Evolutionary conservation across 1,140 invertebrate species (phyloP).

Genomic region (Drosophila chauvacae): DNA sequence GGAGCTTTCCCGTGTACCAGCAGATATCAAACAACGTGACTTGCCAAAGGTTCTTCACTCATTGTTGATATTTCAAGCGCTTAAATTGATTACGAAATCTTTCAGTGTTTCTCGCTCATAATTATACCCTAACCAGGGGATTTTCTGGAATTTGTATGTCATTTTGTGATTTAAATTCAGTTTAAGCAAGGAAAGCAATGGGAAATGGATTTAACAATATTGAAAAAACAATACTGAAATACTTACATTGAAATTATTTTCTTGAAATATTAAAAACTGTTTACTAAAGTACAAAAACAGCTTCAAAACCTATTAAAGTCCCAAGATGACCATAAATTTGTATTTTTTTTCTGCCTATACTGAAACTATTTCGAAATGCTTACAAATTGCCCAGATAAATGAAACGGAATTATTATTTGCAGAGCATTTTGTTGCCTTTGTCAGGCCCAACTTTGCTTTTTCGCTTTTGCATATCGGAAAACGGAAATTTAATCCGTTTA

Average conservation of each 20-base stretch:
- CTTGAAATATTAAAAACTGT: too few species aligned
- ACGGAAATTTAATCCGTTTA: constrained; percentile 73
- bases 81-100: constrained; percentile 50
- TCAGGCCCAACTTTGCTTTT: background rate
- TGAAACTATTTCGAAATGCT: background rate
- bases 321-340: background rate
- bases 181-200: background rate
- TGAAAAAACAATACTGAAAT: background rate
- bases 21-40: constrained; percentile 45
- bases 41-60: constrained; percentile 37
- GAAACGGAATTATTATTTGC: background rate
- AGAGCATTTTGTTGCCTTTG: constrained; percentile 19
- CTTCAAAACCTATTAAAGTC: background rate
- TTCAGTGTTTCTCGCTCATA: background rate
- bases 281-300: too few species aligned
- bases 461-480: constrained; percentile 33
- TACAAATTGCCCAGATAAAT: background rate
- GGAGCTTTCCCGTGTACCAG: constrained; percentile 7
- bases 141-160: background rate
- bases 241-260: background rate
- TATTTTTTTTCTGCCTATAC: background rate
- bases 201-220: background rate
- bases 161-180: background rate
- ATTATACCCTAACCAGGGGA: constrained; percentile 12
- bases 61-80: constrained; percentile 47